Evolutionary conservation across 2,888 invertebrate genomes (phyloP).

Genomic region (Onchidella celtica): DNA sequence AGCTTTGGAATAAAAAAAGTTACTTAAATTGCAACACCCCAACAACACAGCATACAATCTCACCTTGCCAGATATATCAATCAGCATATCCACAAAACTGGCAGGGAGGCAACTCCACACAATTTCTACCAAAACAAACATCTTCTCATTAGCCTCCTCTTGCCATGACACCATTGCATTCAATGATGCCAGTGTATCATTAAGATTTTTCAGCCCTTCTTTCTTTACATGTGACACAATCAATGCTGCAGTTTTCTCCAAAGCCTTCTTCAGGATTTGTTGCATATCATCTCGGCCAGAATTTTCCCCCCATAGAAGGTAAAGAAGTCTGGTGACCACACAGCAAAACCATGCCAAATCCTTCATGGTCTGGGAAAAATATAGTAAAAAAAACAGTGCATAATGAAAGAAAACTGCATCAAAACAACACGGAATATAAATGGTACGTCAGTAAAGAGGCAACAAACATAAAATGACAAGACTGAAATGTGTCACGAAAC

Average conservation of each 20-base stretch:
- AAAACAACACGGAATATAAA: too few relatives aligned
- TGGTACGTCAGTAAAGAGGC: too few relatives aligned
- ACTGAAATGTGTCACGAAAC: too few relatives aligned
- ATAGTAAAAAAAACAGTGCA: too few relatives aligned
- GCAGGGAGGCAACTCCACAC: constrained; percentile 59
- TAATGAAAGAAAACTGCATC: too few relatives aligned
- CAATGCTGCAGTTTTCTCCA: constrained; percentile 58
- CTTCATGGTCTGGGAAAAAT: too few relatives aligned
- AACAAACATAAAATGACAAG: too few relatives aligned
- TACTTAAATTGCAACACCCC: too few relatives aligned
- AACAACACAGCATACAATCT: too few relatives aligned
- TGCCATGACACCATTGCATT: constrained; percentile 49
- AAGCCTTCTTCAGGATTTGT: constrained; percentile 51
- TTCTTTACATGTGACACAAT: constrained; percentile 58
- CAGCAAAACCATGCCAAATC: constrained; percentile 30
- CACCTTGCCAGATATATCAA: constrained; percentile 69
- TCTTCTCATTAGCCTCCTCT: not conserved
- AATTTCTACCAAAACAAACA: constrained; percentile 53
- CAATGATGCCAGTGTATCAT: constrained; percentile 52
- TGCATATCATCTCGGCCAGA: constrained; percentile 14
- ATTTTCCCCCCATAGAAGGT: constrained; percentile 7
- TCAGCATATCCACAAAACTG: constrained; percentile 60
- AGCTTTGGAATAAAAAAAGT: too few relatives aligned
- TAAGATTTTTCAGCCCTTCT: constrained; percentile 54
- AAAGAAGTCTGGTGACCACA: constrained; percentile 14